Evolutionary conservation across 2,113 vertebrate species (phyloP).

Genomic region (Eurypyga helias): DNA sequence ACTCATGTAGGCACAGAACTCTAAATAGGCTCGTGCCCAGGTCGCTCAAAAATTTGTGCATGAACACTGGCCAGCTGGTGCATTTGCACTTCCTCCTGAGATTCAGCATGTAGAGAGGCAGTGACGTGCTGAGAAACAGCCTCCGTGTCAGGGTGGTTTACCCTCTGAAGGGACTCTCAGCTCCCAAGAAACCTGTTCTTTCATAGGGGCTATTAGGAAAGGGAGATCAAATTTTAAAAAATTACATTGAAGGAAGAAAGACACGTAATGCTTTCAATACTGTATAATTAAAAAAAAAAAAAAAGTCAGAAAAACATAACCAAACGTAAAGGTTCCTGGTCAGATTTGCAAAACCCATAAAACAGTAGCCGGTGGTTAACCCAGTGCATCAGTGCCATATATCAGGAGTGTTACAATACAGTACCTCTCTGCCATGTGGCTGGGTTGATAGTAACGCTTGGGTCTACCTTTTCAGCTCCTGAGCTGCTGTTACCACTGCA

Average conservation of each 20-base stretch:
- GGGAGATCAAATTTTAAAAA: not conserved
- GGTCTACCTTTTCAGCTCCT: not conserved
- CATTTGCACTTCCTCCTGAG: not conserved
- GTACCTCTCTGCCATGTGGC: not conserved
- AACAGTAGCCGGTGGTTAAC: not conserved
- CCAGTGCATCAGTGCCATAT: rapidly evolving
- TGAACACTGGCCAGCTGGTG: not conserved
- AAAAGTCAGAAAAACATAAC: not conserved
- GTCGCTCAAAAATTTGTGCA: not conserved
- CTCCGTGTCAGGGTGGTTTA: rapidly evolving
- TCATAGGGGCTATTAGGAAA: not conserved
- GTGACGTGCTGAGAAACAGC: not conserved
- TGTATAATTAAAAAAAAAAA: not conserved
- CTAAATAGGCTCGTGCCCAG: not conserved
- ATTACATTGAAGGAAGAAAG: not conserved
- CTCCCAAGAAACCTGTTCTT: not conserved
- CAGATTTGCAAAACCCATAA: not conserved
- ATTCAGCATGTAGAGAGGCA: not conserved
- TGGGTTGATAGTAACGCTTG: not conserved
- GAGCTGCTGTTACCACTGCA: not conserved
- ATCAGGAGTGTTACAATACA: not conserved
- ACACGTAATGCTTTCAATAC: not conserved
- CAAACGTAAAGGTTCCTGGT: not conserved
- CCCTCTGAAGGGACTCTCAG: not conserved
- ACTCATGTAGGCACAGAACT: not conserved